phyloP scores from a whole-genome alignment of 1,140 invertebrate species.

The Orius insidiosus region DNA sequence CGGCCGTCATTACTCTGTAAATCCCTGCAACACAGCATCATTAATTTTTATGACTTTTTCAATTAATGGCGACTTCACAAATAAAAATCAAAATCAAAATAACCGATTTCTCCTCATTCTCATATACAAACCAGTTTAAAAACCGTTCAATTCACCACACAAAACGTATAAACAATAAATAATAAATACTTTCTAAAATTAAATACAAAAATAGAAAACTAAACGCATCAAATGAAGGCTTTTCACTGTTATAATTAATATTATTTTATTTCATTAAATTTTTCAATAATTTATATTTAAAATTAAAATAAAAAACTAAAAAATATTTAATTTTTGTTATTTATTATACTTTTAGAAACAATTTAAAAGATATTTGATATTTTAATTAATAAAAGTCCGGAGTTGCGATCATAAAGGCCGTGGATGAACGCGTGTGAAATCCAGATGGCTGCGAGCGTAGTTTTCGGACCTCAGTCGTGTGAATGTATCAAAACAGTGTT shows the following conservation, averaged over 20 bases:
- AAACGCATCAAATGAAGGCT: slow-evolving; percentile 13
- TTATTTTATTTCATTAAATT: slow-evolving; percentile 7
- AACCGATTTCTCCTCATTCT: neutral
- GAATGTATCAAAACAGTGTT: slow-evolving; percentile 11
- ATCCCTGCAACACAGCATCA: too few relatives aligned
- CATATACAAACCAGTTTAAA: neutral
- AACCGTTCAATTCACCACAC: neutral
- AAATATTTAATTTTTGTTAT: too few relatives aligned
- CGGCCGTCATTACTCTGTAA: too few relatives aligned
- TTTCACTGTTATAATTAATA: slow-evolving; percentile 12
- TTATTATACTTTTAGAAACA: too few relatives aligned
- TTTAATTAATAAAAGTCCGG: slow-evolving; percentile 5
- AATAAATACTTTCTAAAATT: slow-evolving; percentile 14
- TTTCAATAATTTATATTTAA: too few relatives aligned
- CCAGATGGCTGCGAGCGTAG: neutral
- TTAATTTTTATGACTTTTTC: neutral
- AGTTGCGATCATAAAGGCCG: slow-evolving; percentile 4
- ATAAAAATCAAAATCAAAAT: too few relatives aligned
- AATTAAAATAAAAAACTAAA: too few relatives aligned
- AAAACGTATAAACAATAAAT: neutral
- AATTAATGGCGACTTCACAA: too few relatives aligned
- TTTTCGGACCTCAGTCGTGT: slow-evolving; percentile 2
- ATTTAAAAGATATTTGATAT: neutral
- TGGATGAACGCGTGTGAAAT: slow-evolving; percentile 4
- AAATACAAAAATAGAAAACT: slow-evolving; percentile 12